phyloP scores from a whole-genome alignment of 2,113 vertebrate species.

The Microtus ochrogaster region DNA sequence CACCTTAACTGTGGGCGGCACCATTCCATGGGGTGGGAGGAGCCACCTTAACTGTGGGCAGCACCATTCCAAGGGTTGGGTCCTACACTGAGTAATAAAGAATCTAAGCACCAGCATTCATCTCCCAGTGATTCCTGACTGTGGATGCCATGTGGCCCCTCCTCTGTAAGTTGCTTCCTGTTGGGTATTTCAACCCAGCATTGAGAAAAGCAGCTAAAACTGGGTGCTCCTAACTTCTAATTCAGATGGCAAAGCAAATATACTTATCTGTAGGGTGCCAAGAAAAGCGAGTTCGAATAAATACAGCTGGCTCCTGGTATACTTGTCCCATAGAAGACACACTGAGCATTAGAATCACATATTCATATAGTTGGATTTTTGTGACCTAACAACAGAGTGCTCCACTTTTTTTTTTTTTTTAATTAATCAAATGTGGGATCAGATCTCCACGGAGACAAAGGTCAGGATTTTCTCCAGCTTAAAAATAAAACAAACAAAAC shows the following conservation, averaged over 20 bases:
- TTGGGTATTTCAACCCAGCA: background rate
- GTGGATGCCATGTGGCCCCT: no score
- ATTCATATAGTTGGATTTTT: background rate
- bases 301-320: background rate
- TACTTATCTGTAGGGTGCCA: background rate
- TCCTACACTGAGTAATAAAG: background rate
- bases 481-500: background rate
- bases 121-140: background rate
- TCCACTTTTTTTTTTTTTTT: background rate
- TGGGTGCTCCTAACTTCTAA: background rate
- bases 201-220: background rate
- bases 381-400: background rate
- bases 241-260: background rate
- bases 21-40: no score
- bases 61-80: no score
- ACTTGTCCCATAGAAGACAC: background rate
- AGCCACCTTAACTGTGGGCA: no score
- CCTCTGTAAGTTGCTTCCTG: no score
- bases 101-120: background rate
- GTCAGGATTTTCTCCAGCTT: conserved; percentile 65
- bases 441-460: conserved; percentile 51
- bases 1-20: no score
- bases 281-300: conserved; percentile 16
- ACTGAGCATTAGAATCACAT: background rate
- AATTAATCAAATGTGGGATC: conserved; percentile 72